Evolutionary conservation across 2,888 invertebrate species (phyloP), one percentile per base, ranked within the genome.

Genomic region (Coremacera marginata): DNA sequence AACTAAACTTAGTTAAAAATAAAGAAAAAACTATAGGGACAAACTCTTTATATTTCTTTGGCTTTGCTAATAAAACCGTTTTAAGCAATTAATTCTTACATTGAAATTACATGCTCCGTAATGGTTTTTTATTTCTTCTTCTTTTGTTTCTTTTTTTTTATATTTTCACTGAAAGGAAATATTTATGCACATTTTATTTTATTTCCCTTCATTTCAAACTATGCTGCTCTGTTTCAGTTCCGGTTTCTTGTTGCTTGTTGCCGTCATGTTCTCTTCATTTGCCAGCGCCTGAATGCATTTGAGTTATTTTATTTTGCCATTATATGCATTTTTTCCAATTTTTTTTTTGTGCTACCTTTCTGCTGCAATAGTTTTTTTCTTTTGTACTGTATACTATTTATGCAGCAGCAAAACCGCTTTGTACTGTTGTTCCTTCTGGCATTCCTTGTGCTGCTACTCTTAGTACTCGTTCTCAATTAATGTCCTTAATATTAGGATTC

Each of bases 31-130:
- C 2, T 11, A 2, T 7, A 44, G 44, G 11, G 44, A 44, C 44
- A 11, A 44, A 44, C 44, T 44, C 14, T 44, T 44, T 44, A 44
- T 44, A 44, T 44, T 44, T 14, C 5, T 27, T 27, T 2, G 49
- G 16, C 11, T 60, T 37, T 19, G 60, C 31, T 31, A 44, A 62
- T 34, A 72, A 65, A 74, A 52, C 34, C 16, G 65, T 52, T 65
- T 65, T 19, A 65, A 74, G 65, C 74, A 74, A 74, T 74, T 74
- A 74, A 27, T 65, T 68, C 51, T 19, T 68, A 68, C 22, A 68
- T 25, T 22, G 11, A 49, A 51, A 49, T 14, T 11, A 5, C 51
- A 49, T 25, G 51, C 7, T 51, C 51, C 7, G 27, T 9, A 22
- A 9, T 25, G 49, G 2, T 37, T 51, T 49, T n/a, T 14, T 4